Evolutionary conservation across 2,888 invertebrate genomes (phyloP).

Genomic region (Maniola hyperantus): DNA sequence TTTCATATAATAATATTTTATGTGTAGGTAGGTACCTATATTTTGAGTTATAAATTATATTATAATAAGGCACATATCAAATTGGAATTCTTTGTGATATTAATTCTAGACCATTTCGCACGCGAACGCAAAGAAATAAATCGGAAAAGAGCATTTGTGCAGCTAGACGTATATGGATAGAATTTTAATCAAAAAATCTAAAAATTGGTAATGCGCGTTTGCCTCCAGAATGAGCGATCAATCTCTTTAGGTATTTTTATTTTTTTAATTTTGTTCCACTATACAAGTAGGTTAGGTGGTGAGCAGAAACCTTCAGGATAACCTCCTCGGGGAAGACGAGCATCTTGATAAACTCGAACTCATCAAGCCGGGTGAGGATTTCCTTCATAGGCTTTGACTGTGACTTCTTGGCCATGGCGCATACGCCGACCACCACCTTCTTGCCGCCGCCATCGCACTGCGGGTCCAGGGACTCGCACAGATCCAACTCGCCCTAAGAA

Average conservation of each 20-base stretch:
- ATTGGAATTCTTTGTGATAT: too few species aligned
- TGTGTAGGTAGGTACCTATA: too few species aligned
- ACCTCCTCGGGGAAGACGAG: conserved; percentile 97
- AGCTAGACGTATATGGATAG: too few species aligned
- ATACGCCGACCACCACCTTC: conserved; percentile 98
- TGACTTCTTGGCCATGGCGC: conserved; percentile 99
- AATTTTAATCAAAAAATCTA: too few species aligned
- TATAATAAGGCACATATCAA: too few species aligned
- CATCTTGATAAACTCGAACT: conserved; percentile 98
- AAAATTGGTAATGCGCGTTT: background rate
- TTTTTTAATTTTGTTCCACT: conserved; percentile 73
- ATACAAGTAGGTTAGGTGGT: conserved; percentile 66
- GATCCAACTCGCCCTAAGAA: conserved; percentile 88
- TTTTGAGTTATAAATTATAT: too few species aligned
- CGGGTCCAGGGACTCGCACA: conserved; percentile 85
- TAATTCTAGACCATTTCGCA: too few species aligned
- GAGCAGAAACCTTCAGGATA: conserved; percentile 91
- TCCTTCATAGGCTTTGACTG: conserved; percentile 99
- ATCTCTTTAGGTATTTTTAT: background rate
- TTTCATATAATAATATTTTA: too few species aligned
- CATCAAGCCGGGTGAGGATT: conserved; percentile 96
- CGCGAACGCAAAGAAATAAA: too few species aligned
- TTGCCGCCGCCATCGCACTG: conserved; percentile 87
- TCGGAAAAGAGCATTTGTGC: too few species aligned
- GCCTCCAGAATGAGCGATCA: background rate